A percentile compares a stretch with the other conserved stretches of the same genome.
Evolutionary conservation across 2,113 vertebrate genomes (phyloP).

Genomic region (Terrapene triunguis): DNA sequence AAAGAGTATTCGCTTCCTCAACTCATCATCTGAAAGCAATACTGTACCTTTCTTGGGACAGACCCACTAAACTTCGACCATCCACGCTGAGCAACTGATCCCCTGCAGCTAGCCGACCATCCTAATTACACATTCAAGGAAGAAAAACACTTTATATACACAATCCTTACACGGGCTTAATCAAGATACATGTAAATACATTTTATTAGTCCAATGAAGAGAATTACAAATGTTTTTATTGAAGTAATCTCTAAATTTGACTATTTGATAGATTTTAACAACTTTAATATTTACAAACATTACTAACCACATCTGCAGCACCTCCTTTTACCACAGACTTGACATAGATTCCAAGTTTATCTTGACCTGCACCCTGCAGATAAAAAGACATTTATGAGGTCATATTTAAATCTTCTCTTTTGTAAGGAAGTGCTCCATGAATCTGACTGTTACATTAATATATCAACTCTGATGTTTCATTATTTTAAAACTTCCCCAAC

Average conservation of each 20-base stretch:
- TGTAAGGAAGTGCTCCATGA: neutral
- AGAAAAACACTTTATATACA: neutral
- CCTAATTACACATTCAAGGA: constrained; percentile 75
- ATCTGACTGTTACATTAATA: neutral
- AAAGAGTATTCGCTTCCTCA: neutral
- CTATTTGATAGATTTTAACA: neutral
- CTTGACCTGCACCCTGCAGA: constrained; percentile 94
- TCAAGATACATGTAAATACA: neutral
- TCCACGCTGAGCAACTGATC: constrained; percentile 97
- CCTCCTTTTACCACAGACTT: constrained; percentile 99
- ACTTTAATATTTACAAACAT: neutral
- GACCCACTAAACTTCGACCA: constrained; percentile 94
- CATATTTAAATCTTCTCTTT: neutral
- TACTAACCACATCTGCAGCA: constrained; percentile 94
- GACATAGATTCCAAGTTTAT: constrained; percentile 98
- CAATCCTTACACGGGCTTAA: neutral
- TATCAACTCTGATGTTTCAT: neutral
- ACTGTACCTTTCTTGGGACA: constrained; percentile 95
- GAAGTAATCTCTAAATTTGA: neutral
- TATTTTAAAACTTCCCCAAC: neutral
- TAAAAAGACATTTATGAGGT: constrained; percentile 29
- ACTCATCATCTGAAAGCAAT: neutral
- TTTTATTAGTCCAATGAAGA: neutral
- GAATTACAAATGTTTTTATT: neutral
- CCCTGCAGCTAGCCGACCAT: constrained; percentile 94